Percentiles rank a stretch among this genome's conserved stretches.
These are phyloP conservation scores for Serrognathus titanus DNA, from an alignment of 2,888 invertebrate genomes.

Conservation along the genomic window DNA sequence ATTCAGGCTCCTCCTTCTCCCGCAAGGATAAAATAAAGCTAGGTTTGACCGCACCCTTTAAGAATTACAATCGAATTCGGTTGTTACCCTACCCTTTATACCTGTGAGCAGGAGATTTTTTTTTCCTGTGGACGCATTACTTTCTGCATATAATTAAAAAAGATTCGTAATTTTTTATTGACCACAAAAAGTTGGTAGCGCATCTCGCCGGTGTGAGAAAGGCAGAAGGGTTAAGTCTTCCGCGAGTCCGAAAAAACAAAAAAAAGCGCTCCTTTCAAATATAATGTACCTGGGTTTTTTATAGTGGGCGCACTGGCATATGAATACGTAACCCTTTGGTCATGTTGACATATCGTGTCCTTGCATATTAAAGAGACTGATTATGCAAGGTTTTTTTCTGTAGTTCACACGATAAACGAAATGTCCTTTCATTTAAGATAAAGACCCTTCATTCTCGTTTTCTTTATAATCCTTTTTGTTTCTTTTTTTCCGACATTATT, in stretches of 20 bases:
- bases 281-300: constrained; percentile 46
- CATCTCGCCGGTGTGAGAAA: constrained; percentile 38
- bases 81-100: neutral
- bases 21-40: neutral
- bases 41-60: neutral
- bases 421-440: constrained; percentile 21
- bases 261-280: constrained; percentile 34
- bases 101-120: constrained; percentile 8
- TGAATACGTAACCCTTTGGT: constrained; percentile 27
- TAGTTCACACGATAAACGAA: constrained; percentile 46
- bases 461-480: neutral
- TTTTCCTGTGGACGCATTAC: constrained; percentile 3
- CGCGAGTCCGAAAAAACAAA: constrained; percentile 40
- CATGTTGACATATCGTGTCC: constrained; percentile 50
- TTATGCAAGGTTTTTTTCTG: constrained; percentile 42
- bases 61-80: neutral
- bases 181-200: constrained; percentile 28
- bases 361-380: constrained; percentile 47
- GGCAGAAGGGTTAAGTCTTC: constrained; percentile 32
- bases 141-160: constrained; percentile 13
- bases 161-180: constrained; percentile 34
- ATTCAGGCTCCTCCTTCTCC: neutral
- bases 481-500: constrained; percentile 1
- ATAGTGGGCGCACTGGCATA: constrained; percentile 41
- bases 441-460: constrained; percentile 1